Percentiles rank a stretch among this genome's conserved stretches.
phyloP scores from a whole-genome alignment of 2,113 vertebrate genomes.

The Microcebus lehilahytsara region DNA sequence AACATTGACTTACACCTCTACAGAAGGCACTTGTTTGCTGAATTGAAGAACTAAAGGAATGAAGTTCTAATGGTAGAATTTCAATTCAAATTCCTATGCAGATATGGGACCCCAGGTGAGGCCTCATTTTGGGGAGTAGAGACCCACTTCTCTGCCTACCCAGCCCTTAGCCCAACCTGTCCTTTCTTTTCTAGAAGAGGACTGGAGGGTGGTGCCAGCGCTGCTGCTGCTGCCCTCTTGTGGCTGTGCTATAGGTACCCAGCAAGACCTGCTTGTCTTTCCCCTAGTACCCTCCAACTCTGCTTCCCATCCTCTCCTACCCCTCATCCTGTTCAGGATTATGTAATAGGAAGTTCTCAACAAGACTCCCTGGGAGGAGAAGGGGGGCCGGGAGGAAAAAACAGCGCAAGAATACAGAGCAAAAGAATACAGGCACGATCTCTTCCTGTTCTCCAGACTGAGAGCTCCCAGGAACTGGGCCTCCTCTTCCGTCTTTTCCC shows the following conservation, averaged over 20 bases:
- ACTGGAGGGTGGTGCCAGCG: constrained; percentile 78
- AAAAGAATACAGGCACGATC: not conserved
- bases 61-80: not conserved
- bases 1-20: not conserved
- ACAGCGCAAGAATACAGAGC: not conserved
- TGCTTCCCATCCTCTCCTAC: constrained; percentile 71
- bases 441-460: not conserved
- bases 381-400: constrained; percentile 21
- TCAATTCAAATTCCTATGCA: not conserved
- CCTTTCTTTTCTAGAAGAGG: constrained; percentile 73
- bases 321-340: constrained; percentile 87
- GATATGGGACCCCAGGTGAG: not conserved
- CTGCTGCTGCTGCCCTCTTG: constrained; percentile 82
- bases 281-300: fast-evolving
- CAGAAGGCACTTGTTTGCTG: not conserved
- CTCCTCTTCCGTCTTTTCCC: not conserved
- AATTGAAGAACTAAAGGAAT: not conserved
- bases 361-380: constrained; percentile 67
- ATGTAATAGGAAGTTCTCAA: constrained; percentile 84
- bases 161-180: constrained; percentile 84
- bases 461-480: not conserved
- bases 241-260: constrained; percentile 78
- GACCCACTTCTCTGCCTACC: constrained; percentile 75
- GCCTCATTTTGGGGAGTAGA: constrained; percentile 70
- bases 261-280: constrained; percentile 74